phyloP scores from a whole-genome alignment of 1,140 invertebrate genomes.

The Aphaenogaster ashmeadi region DNA sequence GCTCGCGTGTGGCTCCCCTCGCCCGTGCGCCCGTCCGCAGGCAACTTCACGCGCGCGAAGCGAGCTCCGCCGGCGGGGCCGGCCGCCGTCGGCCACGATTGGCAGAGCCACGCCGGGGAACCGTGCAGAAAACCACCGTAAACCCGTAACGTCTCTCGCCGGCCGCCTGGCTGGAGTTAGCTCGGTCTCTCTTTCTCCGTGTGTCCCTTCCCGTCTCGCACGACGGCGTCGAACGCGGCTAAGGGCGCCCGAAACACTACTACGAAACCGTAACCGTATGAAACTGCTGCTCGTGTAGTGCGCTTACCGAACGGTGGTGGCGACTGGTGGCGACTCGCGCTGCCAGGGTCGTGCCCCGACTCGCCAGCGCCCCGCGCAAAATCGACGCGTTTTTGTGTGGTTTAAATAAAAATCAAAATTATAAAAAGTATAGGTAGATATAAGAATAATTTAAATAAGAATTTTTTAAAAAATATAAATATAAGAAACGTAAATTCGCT shows the following conservation, averaged over 20 bases:
- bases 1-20: constrained; percentile 35
- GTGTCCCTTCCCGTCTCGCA: not conserved
- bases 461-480: not conserved
- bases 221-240: constrained; percentile 32
- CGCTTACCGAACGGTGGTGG: constrained; percentile 70
- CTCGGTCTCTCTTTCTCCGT: constrained; percentile 28
- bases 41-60: constrained; percentile 33
- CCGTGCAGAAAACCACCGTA: not conserved
- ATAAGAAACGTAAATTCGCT: not conserved
- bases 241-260: constrained; percentile 66
- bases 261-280: constrained; percentile 66
- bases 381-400: not conserved
- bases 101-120: not conserved
- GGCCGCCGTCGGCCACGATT: not conserved
- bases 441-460: too few relatives aligned
- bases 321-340: constrained; percentile 67
- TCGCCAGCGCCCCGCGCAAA: not conserved
- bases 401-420: too few relatives aligned
- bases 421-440: too few relatives aligned
- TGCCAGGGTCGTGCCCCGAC: constrained; percentile 50
- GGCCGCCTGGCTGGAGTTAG: constrained; percentile 17
- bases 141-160: constrained; percentile 1
- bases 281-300: constrained; percentile 44
- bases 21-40: not conserved
- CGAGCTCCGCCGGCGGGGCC: constrained; percentile 14